Percentiles rank a stretch among this genome's conserved stretches.
phyloP scores from a whole-genome alignment of 2,888 invertebrate species.

The Stenolophus ochropezus region DNA sequence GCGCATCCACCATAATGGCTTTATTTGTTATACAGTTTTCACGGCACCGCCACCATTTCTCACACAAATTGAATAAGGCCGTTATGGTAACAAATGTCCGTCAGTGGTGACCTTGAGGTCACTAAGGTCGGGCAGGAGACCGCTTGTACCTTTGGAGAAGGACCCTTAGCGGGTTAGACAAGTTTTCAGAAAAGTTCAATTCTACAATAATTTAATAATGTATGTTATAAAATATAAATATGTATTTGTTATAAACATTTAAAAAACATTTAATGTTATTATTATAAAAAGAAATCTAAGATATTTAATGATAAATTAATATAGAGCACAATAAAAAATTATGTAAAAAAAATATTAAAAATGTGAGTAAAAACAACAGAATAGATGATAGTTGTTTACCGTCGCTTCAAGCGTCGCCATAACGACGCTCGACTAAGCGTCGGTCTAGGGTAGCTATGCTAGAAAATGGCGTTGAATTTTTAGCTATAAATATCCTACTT shows the following conservation, averaged over 20 bases:
- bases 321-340: no score
- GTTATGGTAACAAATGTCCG: slow-evolving; percentile 55
- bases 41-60: background rate
- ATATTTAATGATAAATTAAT: no score
- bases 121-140: background rate
- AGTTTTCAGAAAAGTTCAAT: no score
- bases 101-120: slow-evolving; percentile 54
- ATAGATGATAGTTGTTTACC: no score
- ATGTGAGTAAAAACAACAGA: no score
- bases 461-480: background rate
- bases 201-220: no score
- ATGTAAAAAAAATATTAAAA: no score
- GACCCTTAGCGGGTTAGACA: no score
- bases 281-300: no score
- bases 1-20: background rate
- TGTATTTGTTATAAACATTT: background rate
- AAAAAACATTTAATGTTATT: background rate
- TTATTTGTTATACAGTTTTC: background rate
- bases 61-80: slow-evolving; percentile 37
- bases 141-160: background rate
- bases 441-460: background rate
- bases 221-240: no score
- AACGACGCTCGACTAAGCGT: background rate
- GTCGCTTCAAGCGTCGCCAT: background rate
- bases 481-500: background rate